phyloP scores from a whole-genome alignment of 2,113 vertebrate genomes.

The Psittacara wagleri region DNA sequence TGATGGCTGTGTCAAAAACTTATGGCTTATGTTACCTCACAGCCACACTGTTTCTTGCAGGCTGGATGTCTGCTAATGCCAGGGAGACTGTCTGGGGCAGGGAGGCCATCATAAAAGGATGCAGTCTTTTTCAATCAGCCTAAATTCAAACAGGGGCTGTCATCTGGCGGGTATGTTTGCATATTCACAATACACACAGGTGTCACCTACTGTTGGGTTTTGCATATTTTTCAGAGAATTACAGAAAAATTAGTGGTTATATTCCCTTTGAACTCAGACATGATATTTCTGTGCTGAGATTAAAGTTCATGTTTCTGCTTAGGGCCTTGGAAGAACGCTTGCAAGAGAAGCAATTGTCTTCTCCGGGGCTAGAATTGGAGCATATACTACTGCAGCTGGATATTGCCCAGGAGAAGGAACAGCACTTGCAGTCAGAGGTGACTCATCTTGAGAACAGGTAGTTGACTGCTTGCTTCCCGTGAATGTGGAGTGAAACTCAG shows the following conservation, averaged over 20 bases:
- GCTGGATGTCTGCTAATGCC: not conserved
- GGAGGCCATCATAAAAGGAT: not conserved
- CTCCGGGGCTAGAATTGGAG: slow-evolving; percentile 69
- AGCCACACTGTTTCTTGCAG: not conserved
- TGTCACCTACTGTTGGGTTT: not conserved
- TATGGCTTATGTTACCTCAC: not conserved
- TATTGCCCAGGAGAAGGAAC: slow-evolving; percentile 76
- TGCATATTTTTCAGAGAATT: not conserved
- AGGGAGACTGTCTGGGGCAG: not conserved
- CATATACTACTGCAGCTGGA: slow-evolving; percentile 71
- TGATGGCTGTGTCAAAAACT: not conserved
- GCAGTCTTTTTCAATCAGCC: not conserved
- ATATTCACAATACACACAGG: not conserved
- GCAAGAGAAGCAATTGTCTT: slow-evolving; percentile 49
- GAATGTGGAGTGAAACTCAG: not conserved
- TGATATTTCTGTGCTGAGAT: not conserved
- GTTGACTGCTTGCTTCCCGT: not conserved
- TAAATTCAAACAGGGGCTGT: not conserved
- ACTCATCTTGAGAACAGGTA: slow-evolving; percentile 83
- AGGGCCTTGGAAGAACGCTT: slow-evolving; percentile 82
- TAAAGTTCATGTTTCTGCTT: not conserved
- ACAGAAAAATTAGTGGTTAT: not conserved
- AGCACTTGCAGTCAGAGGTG: slow-evolving; percentile 81
- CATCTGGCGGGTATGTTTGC: not conserved
- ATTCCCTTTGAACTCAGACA: not conserved